A percentile compares a stretch with the other conserved stretches of the same genome.
phyloP scores from a whole-genome alignment of 2,888 invertebrate species.

The Phalera bucephala region DNA sequence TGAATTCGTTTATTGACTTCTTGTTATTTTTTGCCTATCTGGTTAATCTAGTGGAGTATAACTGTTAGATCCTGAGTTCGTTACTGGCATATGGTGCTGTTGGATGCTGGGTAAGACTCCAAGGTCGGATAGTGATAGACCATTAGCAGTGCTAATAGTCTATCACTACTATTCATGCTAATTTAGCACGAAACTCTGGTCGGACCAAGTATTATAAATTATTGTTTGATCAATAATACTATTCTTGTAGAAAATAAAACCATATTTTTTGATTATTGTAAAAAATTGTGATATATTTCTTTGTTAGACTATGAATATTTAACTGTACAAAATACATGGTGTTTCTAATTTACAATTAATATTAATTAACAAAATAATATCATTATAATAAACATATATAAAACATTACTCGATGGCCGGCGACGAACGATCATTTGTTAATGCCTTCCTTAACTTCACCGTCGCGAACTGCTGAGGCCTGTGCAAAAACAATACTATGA shows the following conservation, averaged over 20 bases:
- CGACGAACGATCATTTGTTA: conserved; percentile 93
- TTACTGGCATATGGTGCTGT: too few species aligned
- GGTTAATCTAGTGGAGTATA: too few species aligned
- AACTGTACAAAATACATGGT: conserved; percentile 82
- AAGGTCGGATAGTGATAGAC: too few species aligned
- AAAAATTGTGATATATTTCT: conserved; percentile 80
- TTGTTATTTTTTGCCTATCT: too few species aligned
- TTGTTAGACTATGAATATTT: conserved; percentile 83
- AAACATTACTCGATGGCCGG: conserved; percentile 85
- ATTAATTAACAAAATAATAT: conserved; percentile 76
- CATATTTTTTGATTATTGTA: conserved; percentile 61
- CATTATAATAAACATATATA: conserved; percentile 43
- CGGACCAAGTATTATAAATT: neutral
- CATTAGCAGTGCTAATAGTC: too few species aligned
- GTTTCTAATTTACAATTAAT: conserved; percentile 79
- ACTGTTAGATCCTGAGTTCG: too few species aligned
- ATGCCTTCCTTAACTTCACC: conserved; percentile 93
- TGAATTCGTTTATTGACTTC: neutral
- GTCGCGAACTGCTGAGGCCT: conserved; percentile 95
- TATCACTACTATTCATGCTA: too few species aligned
- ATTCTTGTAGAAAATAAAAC: conserved; percentile 42
- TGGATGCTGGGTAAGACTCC: too few species aligned
- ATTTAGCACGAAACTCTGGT: too few species aligned
- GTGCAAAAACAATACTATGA: conserved; percentile 51
- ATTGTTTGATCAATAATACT: neutral